phyloP scores from a whole-genome alignment of 1,140 invertebrate genomes.

The Aphidius ervi region DNA sequence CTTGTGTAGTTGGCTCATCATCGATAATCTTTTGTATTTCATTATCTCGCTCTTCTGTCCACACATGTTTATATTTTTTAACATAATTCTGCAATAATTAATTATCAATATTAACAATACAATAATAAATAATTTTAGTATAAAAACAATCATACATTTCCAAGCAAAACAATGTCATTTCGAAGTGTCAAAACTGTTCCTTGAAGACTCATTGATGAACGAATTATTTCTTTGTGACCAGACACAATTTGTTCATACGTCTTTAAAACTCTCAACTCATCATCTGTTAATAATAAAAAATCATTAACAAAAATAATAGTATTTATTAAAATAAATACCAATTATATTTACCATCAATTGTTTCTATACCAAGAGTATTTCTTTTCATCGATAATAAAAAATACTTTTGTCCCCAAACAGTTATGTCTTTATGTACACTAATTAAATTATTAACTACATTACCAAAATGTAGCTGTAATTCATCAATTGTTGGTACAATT shows the following conservation, averaged over 20 bases:
- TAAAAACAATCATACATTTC: conserved; percentile 32
- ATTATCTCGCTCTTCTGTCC: conserved; percentile 66
- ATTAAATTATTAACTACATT: conserved; percentile 63
- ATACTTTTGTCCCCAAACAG: conserved; percentile 65
- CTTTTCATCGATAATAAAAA: not conserved
- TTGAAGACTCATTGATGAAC: conserved; percentile 67
- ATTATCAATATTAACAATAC: not conserved
- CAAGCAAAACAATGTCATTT: conserved; percentile 54
- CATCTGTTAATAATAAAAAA: not conserved
- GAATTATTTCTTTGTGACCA: conserved; percentile 76
- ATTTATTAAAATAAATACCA: no score
- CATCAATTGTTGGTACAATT: conserved; percentile 63
- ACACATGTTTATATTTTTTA: conserved; percentile 59
- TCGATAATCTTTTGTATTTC: conserved; percentile 67
- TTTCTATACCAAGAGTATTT: conserved; percentile 23
- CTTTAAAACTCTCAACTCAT: conserved; percentile 20
- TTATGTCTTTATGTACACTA: conserved; percentile 61
- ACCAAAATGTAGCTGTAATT: conserved; percentile 67
- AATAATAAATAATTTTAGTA: conserved; percentile 3
- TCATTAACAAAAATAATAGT: no score
- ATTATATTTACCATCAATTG: conserved; percentile 20
- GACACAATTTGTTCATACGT: conserved; percentile 71
- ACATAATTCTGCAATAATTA: conserved; percentile 3
- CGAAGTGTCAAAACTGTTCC: conserved; percentile 63
- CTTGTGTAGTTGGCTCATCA: conserved; percentile 65